Base-by-base conservation (phyloP, 2,113 vertebrate genomes). In the Myrmecobius fasciatus region DNA sequence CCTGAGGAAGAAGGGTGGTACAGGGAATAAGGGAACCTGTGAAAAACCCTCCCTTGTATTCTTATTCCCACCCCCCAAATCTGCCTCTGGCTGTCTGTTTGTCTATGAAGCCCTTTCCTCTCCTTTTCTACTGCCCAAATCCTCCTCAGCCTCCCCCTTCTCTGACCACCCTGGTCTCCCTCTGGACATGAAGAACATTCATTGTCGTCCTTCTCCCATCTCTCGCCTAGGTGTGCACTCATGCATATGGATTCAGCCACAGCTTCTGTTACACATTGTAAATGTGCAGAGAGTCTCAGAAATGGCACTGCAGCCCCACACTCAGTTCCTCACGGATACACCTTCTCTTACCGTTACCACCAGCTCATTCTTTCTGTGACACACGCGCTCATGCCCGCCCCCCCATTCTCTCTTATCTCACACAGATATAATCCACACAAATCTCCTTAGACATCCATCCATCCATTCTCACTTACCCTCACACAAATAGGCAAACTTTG, bases 211-310 rank as follows among this genome's bases (percentile, higher is more conserved):
- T 26, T 2, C 14, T 60, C 46, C 1, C 52, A 17, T 8, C 31
- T 53, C 48, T 22, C 20, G 6, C 75, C 0, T 6, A 1, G 0
- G 10, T 11, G 5, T 36, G 26, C 17, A 26, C 54, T 3, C 48
- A 8, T 83, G 53, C 26, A 0, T 0, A 11, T 1, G 3, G 60
- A 2, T 75, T 47, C 51, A 52, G 0, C 4, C 11, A 0, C 4
- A 8, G 93, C 28, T 83, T 91, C 31, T 67, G 17, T 14, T 67
- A 12, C 36, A 67, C 51, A n/a, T 56, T 92, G 31, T 51, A 90
- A 88, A 11, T 10, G 48, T 31, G 0, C 0, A 6, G 17, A 31
- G 0, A 25, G n/a, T 36, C 54, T 52, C 25, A 0, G 0, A 48
- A 89, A 54, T 67, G 31, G 14, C 60, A 67, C 12, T 5, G 11